These are phyloP conservation scores for Hermaeophaga mercurialis DNA, from an alignment of 2,888 invertebrate genomes.

Conservation along the genomic window DNA sequence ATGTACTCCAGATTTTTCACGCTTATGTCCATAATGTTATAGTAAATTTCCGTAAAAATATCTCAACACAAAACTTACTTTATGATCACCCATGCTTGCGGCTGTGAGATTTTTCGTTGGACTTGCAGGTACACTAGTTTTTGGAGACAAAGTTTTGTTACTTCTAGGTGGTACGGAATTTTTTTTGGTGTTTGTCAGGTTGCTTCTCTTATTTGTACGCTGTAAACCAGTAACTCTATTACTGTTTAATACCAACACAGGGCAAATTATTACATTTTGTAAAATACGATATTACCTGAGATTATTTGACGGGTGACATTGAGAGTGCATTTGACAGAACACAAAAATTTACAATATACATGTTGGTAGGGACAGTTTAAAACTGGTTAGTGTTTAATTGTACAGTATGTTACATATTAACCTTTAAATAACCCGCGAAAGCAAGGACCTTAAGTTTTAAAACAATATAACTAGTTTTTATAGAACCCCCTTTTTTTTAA, in stretches of 20 bases:
- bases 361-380: no score
- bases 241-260: neutral
- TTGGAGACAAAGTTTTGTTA: neutral
- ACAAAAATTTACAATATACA: neutral
- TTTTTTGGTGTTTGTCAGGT: constrained; percentile 1
- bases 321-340: neutral
- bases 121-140: constrained; percentile 2
- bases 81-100: constrained; percentile 11
- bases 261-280: neutral
- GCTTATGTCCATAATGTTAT: no score
- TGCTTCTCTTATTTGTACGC: neutral
- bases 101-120: neutral
- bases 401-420: no score
- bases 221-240: constrained; percentile 2
- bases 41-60: no score
- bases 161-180: neutral
- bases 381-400: no score
- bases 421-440: no score
- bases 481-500: no score
- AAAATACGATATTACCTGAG: neutral
- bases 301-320: neutral
- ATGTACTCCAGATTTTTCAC: no score
- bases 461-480: no score
- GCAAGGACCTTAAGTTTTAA: no score
- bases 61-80: constrained; percentile 9